Percentiles rank a stretch among this genome's conserved stretches.
Conservation (phyloP, 2,113 vertebrate species). For the Acinonyx jubatus region DNA sequence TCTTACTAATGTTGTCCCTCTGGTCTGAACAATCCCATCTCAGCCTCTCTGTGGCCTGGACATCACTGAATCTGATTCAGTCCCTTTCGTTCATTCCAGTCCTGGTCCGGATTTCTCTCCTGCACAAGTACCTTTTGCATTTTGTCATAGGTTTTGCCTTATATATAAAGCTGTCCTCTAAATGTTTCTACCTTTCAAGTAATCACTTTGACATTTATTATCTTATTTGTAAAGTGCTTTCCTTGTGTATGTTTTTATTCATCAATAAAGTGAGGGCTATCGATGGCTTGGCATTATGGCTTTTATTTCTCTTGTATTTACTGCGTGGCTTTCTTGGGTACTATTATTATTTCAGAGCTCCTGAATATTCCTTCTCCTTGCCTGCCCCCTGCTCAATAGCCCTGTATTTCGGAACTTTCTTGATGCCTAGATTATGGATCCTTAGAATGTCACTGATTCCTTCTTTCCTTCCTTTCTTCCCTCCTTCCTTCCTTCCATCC, state of each 20-base stretch:
- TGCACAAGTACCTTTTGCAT: neutral
- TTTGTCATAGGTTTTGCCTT: neutral
- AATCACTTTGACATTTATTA: neutral
- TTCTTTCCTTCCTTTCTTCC: neutral
- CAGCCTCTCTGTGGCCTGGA: neutral
- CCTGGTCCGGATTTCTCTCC: neutral
- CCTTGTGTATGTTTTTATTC: neutral
- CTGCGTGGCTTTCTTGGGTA: neutral
- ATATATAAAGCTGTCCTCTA: neutral
- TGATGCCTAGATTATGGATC: neutral
- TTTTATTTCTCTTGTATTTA: neutral
- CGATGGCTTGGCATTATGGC: neutral
- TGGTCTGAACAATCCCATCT: neutral
- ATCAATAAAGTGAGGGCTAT: neutral
- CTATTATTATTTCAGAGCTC: neutral
- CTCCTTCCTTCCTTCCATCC: too few relatives aligned
- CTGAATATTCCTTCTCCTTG: neutral
- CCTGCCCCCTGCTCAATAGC: neutral
- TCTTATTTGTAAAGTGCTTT: constrained; percentile 22
- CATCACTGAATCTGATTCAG: neutral
- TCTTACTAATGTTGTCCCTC: neutral
- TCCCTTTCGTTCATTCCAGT: neutral
- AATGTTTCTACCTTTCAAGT: neutral
- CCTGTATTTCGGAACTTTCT: neutral
- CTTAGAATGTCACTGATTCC: neutral